Percentiles rank a stretch among this genome's conserved stretches.
These are phyloP conservation scores for Catonia carolina DNA, from an alignment of 2,888 invertebrate genomes.

Conservation along the genomic window DNA sequence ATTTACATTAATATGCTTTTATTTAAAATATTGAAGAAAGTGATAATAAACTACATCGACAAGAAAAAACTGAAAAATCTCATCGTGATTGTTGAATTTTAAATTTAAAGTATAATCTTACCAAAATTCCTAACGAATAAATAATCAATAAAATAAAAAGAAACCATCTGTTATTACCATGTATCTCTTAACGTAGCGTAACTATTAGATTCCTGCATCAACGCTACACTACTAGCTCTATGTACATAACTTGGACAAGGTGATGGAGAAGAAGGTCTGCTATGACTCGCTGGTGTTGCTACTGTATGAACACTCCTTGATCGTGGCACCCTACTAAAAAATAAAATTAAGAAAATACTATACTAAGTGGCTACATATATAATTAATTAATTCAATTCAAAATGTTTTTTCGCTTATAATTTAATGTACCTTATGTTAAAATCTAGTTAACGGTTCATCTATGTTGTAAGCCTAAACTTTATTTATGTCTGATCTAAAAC, in stretches of 20 bases:
- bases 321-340: constrained; percentile 46
- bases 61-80: too few relatives aligned
- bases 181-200: constrained; percentile 50
- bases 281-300: constrained; percentile 32
- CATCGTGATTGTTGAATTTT: too few relatives aligned
- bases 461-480: too few relatives aligned
- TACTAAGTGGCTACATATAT: background rate
- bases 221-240: constrained; percentile 44
- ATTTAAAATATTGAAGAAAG: too few relatives aligned
- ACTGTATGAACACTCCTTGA: constrained; percentile 50
- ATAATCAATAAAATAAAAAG: too few relatives aligned
- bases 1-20: too few relatives aligned
- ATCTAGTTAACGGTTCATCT: background rate
- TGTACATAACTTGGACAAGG: constrained; percentile 37
- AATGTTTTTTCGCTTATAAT: background rate
- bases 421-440: background rate
- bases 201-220: constrained; percentile 41
- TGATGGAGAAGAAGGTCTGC: constrained; percentile 34
- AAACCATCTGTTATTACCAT: too few relatives aligned
- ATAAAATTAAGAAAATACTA: constrained; percentile 22
- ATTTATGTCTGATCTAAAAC: too few relatives aligned
- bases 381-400: background rate
- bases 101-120: too few relatives aligned
- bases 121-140: too few relatives aligned
- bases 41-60: too few relatives aligned